A percentile compares a stretch with the other conserved stretches of the same genome.
Conservation (phyloP, 2,888 invertebrate species). For the Sceliomorpha sp. region DNA sequence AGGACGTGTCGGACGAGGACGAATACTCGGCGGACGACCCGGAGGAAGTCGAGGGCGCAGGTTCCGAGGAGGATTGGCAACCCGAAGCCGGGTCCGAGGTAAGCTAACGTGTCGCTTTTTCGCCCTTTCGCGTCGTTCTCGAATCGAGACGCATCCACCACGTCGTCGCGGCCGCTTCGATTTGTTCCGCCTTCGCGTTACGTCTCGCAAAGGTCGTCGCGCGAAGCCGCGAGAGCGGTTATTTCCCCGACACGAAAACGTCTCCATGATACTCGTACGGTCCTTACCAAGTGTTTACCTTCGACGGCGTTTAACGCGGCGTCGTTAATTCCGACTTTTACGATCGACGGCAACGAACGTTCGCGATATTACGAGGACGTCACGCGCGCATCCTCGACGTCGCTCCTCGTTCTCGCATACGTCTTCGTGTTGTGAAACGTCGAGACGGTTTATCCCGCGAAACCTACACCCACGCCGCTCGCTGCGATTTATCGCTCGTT, state of each 20-base stretch:
- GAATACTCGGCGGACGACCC: conserved; percentile 79
- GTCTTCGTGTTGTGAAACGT: background rate
- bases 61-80: conserved; percentile 80
- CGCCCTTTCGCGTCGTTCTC: background rate
- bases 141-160: background rate
- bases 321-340: no score
- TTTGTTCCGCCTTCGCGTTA: no score
- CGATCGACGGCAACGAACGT: no score
- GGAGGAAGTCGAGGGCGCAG: conserved; percentile 76
- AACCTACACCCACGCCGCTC: conserved; percentile 14
- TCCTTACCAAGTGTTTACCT: no score
- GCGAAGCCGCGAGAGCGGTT: no score
- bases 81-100: conserved; percentile 75
- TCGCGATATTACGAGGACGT: background rate
- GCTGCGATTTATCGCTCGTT: conserved; percentile 1
- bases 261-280: no score
- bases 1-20: conserved; percentile 78
- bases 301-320: no score
- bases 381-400: conserved; percentile 1
- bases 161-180: no score
- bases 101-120: conserved; percentile 34
- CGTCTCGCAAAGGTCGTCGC: no score
- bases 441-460: conserved; percentile 2
- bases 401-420: no score
- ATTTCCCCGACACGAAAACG: no score